Conservation (phyloP, 1,140 invertebrate species). For the Pissodes strobi region DNA sequence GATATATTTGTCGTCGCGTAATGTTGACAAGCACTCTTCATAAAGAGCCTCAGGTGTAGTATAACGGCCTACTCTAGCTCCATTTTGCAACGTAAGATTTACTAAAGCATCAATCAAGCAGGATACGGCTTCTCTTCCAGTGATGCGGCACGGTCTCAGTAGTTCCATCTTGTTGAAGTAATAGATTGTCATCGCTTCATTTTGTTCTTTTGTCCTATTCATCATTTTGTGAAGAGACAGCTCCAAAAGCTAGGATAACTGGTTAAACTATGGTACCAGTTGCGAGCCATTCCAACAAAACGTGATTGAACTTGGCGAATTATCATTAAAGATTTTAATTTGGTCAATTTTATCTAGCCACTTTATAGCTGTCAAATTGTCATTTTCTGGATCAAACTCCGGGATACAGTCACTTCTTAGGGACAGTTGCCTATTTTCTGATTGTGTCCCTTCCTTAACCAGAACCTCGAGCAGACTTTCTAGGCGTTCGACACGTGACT, state of each 20-base stretch:
- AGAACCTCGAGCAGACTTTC: not conserved
- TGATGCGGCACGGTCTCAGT: too few relatives aligned
- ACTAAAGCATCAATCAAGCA: slow-evolving; percentile 18
- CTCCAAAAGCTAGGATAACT: not conserved
- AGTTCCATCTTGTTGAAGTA: not conserved
- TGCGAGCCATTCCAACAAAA: not conserved
- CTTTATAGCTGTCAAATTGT: not conserved
- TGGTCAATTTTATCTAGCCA: slow-evolving; percentile 1
- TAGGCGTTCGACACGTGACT: too few relatives aligned
- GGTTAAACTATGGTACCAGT: not conserved
- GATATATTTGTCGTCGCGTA: too few relatives aligned
- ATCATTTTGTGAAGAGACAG: too few relatives aligned
- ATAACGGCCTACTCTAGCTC: slow-evolving; percentile 6
- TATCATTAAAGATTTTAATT: not conserved
- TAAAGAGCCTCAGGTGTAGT: too few relatives aligned
- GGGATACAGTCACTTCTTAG: not conserved
- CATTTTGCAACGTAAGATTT: not conserved
- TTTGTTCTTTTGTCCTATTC: too few relatives aligned
- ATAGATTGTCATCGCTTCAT: too few relatives aligned
- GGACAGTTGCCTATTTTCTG: not conserved
- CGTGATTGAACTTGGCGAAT: not conserved
- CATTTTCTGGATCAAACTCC: slow-evolving; percentile 2
- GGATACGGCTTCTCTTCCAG: too few relatives aligned
- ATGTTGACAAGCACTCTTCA: too few relatives aligned
- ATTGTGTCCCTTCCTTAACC: not conserved